Evolutionary conservation across 2,797 vertebrate species (phyloP).

Genomic region (Diglossa cyanea): DNA sequence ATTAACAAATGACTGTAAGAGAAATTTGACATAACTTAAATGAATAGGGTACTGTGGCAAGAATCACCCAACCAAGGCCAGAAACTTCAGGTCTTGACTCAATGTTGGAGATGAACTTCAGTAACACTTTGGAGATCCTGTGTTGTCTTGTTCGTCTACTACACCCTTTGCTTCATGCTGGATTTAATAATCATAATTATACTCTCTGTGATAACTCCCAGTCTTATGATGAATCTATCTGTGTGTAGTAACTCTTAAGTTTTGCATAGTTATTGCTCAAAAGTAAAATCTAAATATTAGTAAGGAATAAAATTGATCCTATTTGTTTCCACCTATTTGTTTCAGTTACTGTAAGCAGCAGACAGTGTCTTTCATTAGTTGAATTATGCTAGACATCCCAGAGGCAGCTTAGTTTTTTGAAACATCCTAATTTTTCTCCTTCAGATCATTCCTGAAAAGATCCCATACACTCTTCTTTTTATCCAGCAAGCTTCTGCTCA

Average conservation of each 20-base stretch:
- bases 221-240: conserved; percentile 12
- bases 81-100: not conserved
- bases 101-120: not conserved
- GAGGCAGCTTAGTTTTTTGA: not conserved
- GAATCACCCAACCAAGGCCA: not conserved
- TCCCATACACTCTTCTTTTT: not conserved
- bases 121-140: not conserved
- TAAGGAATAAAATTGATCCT: not conserved
- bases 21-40: not conserved
- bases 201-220: not conserved
- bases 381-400: not conserved
- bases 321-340: not conserved
- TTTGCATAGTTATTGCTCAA: conserved; percentile 5
- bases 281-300: conserved; percentile 14
- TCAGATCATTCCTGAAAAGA: not conserved
- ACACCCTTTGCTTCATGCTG: not conserved
- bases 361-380: not conserved
- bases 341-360: not conserved
- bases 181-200: conserved; percentile 32
- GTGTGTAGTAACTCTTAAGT: not conserved
- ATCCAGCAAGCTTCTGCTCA: not conserved
- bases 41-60: not conserved
- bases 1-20: not conserved
- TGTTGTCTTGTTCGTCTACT: not conserved
- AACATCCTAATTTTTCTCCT: not conserved